Conservation (phyloP, 2,888 invertebrate genomes). For the Chrysopilus asiliformis region DNA sequence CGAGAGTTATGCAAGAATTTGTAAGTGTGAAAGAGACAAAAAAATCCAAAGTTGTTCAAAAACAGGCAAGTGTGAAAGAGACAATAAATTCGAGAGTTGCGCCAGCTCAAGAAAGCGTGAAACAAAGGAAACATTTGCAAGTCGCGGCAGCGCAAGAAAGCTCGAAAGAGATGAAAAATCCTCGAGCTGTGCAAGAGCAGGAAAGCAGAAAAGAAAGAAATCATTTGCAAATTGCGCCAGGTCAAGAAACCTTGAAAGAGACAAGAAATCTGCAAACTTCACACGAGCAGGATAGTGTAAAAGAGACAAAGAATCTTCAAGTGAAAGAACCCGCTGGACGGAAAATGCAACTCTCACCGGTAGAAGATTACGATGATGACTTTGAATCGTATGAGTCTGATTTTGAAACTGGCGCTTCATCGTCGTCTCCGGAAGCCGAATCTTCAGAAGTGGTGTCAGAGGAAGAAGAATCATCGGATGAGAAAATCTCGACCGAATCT, state of each 20-base stretch:
- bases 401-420: slow-evolving; percentile 35
- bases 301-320: too few relatives aligned
- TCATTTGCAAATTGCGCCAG: too few relatives aligned
- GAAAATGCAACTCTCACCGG: slow-evolving; percentile 7
- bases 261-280: slow-evolving; percentile 4
- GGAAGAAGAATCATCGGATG: slow-evolving; percentile 1
- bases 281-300: too few relatives aligned
- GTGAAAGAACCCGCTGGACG: slow-evolving; percentile 5
- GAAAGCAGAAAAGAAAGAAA: too few relatives aligned
- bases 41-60: too few relatives aligned
- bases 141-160: background rate
- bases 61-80: too few relatives aligned
- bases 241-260: slow-evolving; percentile 1
- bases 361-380: slow-evolving; percentile 39
- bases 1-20: too few relatives aligned
- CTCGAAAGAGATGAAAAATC: background rate
- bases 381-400: slow-evolving; percentile 46
- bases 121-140: background rate
- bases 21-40: too few relatives aligned
- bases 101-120: too few relatives aligned
- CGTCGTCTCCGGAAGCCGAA: slow-evolving; percentile 7
- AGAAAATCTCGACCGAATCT: slow-evolving; percentile 2
- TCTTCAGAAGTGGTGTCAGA: slow-evolving; percentile 1
- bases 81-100: too few relatives aligned
- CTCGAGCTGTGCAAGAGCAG: too few relatives aligned